Evolutionary conservation across 2,113 vertebrate genomes (phyloP).

Genomic region (Martes martes): DNA sequence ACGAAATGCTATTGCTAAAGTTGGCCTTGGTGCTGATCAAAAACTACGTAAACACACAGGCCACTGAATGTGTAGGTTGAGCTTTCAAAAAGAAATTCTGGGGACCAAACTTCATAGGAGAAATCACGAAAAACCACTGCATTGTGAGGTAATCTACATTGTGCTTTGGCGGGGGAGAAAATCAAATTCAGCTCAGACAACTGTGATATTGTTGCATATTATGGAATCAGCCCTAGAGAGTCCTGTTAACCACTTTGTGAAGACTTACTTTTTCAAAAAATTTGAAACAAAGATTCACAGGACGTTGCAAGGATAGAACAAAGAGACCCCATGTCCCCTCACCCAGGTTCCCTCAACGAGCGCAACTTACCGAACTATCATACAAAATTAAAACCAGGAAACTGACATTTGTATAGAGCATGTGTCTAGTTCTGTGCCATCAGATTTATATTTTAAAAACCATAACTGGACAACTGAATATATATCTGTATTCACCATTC

Average conservation of each 20-base stretch:
- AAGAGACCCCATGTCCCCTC: background rate
- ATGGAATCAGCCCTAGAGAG: background rate
- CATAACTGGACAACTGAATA: background rate
- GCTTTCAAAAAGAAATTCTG: background rate
- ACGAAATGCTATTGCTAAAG: background rate
- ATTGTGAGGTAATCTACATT: constrained; percentile 6
- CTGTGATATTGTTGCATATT: background rate
- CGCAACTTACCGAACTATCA: background rate
- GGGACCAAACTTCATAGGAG: background rate
- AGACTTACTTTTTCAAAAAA: background rate
- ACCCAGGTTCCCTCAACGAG: background rate
- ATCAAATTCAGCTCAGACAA: background rate
- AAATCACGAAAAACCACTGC: background rate
- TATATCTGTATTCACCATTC: background rate
- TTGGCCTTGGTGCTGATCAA: background rate
- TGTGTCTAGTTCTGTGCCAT: background rate
- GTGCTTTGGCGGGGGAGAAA: background rate
- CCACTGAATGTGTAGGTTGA: background rate
- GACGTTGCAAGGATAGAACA: background rate
- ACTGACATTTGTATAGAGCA: background rate
- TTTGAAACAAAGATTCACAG: constrained; percentile 36
- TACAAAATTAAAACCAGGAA: constrained; percentile 43
- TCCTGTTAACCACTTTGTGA: background rate
- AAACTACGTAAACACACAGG: background rate
- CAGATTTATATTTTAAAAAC: constrained; percentile 20